phyloP scores from a whole-genome alignment of 2,797 vertebrate species.

The Anguilla marmorata region DNA sequence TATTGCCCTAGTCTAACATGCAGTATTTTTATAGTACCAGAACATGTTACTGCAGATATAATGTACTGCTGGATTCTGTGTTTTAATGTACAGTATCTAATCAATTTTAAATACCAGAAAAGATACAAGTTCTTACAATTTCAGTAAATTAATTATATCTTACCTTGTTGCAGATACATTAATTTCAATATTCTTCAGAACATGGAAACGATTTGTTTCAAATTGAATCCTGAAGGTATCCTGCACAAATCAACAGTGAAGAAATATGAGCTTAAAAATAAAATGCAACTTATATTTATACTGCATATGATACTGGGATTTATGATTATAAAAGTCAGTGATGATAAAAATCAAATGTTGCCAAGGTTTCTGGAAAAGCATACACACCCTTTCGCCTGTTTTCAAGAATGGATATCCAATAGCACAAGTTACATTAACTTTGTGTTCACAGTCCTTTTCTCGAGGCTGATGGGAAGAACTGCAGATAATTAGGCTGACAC shows the following conservation, averaged over 20 bases:
- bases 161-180: constrained; percentile 84
- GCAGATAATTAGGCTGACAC: neutral
- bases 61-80: neutral
- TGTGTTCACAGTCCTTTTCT: constrained; percentile 77
- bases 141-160: constrained; percentile 45
- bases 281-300: neutral
- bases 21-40: neutral
- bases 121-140: neutral
- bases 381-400: constrained; percentile 71
- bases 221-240: constrained; percentile 84
- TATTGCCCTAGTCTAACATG: neutral
- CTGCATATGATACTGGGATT: neutral
- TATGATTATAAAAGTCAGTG: neutral
- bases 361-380: neutral
- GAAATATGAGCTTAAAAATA: neutral
- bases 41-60: neutral
- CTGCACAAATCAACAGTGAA: constrained; percentile 64
- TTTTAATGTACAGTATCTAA: neutral
- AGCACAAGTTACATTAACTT: constrained; percentile 80
- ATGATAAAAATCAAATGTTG: neutral
- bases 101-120: neutral
- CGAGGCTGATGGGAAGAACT: constrained; percentile 70
- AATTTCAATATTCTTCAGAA: constrained; percentile 78
- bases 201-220: constrained; percentile 79
- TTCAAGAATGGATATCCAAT: constrained; percentile 92